Evolutionary conservation across 2,113 vertebrate species (phyloP), one percentile per base, ranked within the genome.

Genomic region (Hippocampus guttulatus): DNA sequence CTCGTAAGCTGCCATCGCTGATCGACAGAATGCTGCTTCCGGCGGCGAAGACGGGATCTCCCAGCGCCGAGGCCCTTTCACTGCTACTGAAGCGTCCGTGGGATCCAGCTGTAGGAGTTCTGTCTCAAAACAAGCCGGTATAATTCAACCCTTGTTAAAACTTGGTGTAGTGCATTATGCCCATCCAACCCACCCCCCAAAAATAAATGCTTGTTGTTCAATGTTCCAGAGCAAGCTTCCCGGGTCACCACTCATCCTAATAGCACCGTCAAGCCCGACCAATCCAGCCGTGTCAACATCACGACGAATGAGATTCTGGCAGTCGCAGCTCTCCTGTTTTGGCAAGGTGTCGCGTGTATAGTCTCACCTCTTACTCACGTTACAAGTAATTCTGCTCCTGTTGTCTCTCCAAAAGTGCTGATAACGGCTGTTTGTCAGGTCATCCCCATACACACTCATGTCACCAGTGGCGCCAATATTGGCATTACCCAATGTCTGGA

Each of bases 111-210:
- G 94, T 98, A 45, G 96, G 97, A 0, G 96, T 99, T 64, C 87
- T 99, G 74, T 97, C 97, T 2, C 97, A 98, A 71, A 98, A 99
- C 76, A 99, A 98, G 88, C 97, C 97, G 0, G 97, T 99, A 92
- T 78, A 91, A 16, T 20, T 62, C 1, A 18, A 0, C 0, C 21
- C 58, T 45, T 54, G 54, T 6, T 15, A 14, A 23, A 30, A 8
- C 4, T 33, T 5, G 33, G 25, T 9, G 38, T 62, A 14, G 43
- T 67, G 2, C 57, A 7, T 23, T 43, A 57, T 3, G 64, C 11
- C 30, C 30, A 30, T 30, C 30, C 30, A 30, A 3, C 30, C 9
- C 33, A 1, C 33, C 33, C 33, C 33, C 33, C 5, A 38, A 54
- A 51, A 21, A 65, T 74, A 1, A 41, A 2, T 15, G 33, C 78